Evolutionary conservation across 2,888 invertebrate species (phyloP).

Genomic region (Caenorhabditis sp.): DNA sequence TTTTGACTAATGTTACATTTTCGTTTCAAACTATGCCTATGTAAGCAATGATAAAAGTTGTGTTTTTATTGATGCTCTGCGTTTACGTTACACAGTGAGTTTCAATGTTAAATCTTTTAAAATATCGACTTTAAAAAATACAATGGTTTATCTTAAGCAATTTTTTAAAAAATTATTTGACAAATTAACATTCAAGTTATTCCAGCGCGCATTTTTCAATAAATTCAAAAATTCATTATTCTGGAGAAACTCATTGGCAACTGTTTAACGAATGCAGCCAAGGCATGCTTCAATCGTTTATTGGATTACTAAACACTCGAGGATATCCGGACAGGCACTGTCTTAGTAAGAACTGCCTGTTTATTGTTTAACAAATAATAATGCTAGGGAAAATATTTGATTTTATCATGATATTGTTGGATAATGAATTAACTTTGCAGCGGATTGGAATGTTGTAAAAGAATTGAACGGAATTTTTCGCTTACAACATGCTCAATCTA

Average conservation of each 20-base stretch:
- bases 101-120: too few relatives aligned
- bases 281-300: constrained; percentile 66
- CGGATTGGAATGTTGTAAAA: constrained; percentile 48
- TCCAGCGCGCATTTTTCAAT: constrained; percentile 29
- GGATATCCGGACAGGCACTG: constrained; percentile 60
- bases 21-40: constrained; percentile 11
- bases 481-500: constrained; percentile 65
- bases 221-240: constrained; percentile 19
- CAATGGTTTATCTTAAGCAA: too few relatives aligned
- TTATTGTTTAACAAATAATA: background rate
- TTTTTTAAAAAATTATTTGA: too few relatives aligned
- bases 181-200: background rate
- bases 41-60: constrained; percentile 52
- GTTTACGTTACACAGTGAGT: too few relatives aligned
- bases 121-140: too few relatives aligned
- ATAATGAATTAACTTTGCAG: too few relatives aligned
- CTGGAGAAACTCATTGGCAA: constrained; percentile 66
- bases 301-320: constrained; percentile 58
- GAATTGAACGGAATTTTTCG: constrained; percentile 61
- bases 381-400: too few relatives aligned
- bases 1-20: too few relatives aligned
- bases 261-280: constrained; percentile 66
- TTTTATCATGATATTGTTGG: too few relatives aligned
- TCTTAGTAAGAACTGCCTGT: constrained; percentile 53
- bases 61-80: constrained; percentile 17